Conservation (phyloP, 2,113 vertebrate genomes). For the Scalopus aquaticus region DNA sequence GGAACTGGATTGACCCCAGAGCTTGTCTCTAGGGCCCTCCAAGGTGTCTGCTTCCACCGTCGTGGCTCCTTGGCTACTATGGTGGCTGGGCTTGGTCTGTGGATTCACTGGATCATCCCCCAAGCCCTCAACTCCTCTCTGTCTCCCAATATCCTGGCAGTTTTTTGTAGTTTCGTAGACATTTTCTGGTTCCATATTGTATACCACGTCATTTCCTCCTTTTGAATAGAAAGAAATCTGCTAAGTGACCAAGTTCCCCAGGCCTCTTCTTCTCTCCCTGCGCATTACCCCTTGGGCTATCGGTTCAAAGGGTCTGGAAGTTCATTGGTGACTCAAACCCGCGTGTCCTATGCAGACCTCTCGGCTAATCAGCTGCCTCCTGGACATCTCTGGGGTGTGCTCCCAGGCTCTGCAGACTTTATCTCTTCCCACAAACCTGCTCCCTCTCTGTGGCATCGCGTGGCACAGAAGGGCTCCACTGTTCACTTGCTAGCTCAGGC, state of each 20-base stretch:
- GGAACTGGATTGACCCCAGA: neutral
- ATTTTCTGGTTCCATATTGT: neutral
- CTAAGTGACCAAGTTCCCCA: neutral
- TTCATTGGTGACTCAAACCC: neutral
- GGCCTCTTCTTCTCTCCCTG: neutral
- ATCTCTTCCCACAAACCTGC: too few relatives aligned
- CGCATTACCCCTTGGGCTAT: accelerated
- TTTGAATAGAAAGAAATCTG: neutral
- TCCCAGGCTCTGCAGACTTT: neutral
- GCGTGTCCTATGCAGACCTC: neutral
- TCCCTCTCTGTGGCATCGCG: accelerated
- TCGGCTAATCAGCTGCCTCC: neutral
- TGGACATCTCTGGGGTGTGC: neutral
- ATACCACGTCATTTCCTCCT: neutral
- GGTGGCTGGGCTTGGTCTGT: neutral
- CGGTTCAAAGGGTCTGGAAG: neutral
- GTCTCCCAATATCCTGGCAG: neutral
- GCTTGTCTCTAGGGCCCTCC: neutral
- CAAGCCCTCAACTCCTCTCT: neutral
- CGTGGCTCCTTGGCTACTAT: neutral
- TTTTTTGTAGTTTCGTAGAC: neutral
- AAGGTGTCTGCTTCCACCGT: neutral
- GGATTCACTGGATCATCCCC: neutral
- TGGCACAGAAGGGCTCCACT: neutral
- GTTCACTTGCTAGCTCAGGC: neutral